Percentiles rank a stretch among this genome's conserved stretches.
Evolutionary conservation across 2,797 vertebrate species (phyloP).

Genomic region (Harpia harpyja): DNA sequence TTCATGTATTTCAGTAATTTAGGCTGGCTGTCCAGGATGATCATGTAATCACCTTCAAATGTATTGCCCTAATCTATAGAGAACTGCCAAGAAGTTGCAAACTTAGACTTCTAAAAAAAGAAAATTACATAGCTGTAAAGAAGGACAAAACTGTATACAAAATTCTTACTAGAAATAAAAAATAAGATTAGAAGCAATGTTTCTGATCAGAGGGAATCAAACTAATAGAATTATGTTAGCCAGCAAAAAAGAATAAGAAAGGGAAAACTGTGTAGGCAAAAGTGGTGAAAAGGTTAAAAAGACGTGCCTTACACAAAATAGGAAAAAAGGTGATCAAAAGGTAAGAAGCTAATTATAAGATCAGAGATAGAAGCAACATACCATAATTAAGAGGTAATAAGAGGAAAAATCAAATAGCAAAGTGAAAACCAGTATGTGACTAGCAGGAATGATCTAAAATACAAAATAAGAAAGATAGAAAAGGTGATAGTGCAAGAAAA

Average conservation of each 20-base stretch:
- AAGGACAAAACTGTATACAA: not conserved
- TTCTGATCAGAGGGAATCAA: not conserved
- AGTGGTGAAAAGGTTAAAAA: not conserved
- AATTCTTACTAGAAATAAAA: not conserved
- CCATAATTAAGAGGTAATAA: slow-evolving; percentile 1
- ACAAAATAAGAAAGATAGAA: not conserved
- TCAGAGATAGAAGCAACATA: not conserved
- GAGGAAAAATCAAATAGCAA: slow-evolving; percentile 9
- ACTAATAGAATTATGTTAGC: not conserved
- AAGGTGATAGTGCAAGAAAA: not conserved
- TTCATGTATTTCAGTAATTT: not conserved
- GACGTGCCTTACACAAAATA: not conserved
- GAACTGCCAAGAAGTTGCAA: not conserved
- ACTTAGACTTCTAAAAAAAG: not conserved
- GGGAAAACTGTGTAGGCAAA: not conserved
- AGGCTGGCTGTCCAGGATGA: not conserved
- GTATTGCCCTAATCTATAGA: not conserved
- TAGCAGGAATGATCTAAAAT: not conserved
- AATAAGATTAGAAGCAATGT: not conserved
- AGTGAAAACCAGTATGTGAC: not conserved
- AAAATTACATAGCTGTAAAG: not conserved
- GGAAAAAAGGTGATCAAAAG: slow-evolving; percentile 8
- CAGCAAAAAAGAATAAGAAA: not conserved
- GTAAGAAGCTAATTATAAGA: not conserved
- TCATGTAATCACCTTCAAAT: not conserved